Conservation (phyloP, 2,888 invertebrate species). For the Drosophila mimica region DNA sequence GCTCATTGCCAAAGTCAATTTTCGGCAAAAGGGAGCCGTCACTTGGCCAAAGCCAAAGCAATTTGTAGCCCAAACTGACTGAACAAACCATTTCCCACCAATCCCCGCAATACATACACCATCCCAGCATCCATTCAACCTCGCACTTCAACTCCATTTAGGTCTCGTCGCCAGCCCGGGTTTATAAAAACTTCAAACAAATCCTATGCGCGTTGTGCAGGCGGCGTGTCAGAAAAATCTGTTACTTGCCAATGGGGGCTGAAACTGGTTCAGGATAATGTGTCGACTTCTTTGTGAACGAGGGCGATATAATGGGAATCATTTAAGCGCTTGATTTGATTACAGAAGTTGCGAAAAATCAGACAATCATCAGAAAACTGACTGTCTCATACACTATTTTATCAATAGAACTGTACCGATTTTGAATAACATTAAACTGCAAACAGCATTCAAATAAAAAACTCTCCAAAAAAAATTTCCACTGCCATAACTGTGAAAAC, state of each 20-base stretch:
- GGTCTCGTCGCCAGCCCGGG: slow-evolving; percentile 30
- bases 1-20: slow-evolving; percentile 80
- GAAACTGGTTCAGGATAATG: slow-evolving; percentile 38
- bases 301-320: slow-evolving; percentile 8
- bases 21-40: slow-evolving; percentile 62
- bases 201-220: slow-evolving; percentile 62
- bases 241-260: slow-evolving; percentile 65
- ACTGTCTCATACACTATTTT: not conserved
- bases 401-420: no score
- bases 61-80: slow-evolving; percentile 62
- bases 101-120: not conserved
- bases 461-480: not conserved
- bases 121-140: slow-evolving; percentile 4
- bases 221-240: slow-evolving; percentile 82
- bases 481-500: not conserved
- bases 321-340: slow-evolving; percentile 40
- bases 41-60: slow-evolving; percentile 50
- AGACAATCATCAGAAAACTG: not conserved
- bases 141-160: slow-evolving; percentile 28
- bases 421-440: not conserved
- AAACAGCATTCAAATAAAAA: not conserved
- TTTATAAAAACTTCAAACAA: slow-evolving; percentile 73
- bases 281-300: slow-evolving; percentile 27
- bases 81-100: slow-evolving; percentile 29
- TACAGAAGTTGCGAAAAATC: slow-evolving; percentile 7